phyloP scores from a whole-genome alignment of 2,888 invertebrate species.

The Pachycephus smyrnensis region DNA sequence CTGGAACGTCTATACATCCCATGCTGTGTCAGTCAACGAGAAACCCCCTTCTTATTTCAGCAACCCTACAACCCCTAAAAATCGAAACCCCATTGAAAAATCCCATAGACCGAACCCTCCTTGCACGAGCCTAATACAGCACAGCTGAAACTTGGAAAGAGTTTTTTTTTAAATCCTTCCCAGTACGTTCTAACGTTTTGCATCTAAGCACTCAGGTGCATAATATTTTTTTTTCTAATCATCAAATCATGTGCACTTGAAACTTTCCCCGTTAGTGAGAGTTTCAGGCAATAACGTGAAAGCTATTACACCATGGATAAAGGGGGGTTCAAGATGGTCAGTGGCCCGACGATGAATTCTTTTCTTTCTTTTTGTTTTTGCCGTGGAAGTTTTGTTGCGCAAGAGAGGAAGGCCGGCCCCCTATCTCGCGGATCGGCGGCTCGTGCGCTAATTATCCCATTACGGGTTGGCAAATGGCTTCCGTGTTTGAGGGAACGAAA shows the following conservation, averaged over 20 bases:
- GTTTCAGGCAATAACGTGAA: neutral
- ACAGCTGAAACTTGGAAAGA: neutral
- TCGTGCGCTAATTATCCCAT: slow-evolving; percentile 62
- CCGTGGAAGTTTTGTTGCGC: neutral
- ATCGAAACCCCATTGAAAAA: slow-evolving; percentile 22
- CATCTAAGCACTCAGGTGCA: neutral
- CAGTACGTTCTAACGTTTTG: neutral
- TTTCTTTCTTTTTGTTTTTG: neutral
- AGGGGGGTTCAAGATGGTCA: neutral
- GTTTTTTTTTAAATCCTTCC: neutral
- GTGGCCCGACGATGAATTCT: neutral
- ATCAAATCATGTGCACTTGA: neutral
- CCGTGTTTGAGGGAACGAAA: slow-evolving; percentile 38
- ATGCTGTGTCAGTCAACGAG: slow-evolving; percentile 25
- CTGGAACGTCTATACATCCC: slow-evolving; percentile 18
- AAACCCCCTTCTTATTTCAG: slow-evolving; percentile 8
- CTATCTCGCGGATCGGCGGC: slow-evolving; percentile 54
- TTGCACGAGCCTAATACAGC: slow-evolving; percentile 13
- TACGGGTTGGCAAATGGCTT: slow-evolving; percentile 60
- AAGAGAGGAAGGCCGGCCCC: slow-evolving; percentile 29
- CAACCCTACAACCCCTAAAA: neutral
- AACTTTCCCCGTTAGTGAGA: neutral
- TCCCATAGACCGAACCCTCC: slow-evolving; percentile 23
- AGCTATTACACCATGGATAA: neutral
- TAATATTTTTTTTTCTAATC: neutral